Base-by-base conservation (phyloP, 2,113 vertebrate genomes). In the Gallinago paraguaiae region DNA sequence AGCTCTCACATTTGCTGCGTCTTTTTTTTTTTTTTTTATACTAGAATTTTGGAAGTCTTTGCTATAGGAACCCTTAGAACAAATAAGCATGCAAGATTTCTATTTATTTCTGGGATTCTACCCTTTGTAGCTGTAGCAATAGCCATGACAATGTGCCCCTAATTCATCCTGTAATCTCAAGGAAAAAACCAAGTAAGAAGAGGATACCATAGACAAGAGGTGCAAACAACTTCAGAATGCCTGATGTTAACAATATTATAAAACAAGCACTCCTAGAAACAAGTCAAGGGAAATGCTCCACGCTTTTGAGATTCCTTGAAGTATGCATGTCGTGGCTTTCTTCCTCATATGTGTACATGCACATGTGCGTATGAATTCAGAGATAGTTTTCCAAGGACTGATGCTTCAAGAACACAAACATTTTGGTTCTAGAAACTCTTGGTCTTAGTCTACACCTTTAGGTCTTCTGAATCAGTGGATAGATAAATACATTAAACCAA, bases 281-380 rank as follows among this genome's bases (percentile, higher is more conserved):
- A 74, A 71, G 14, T 35, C 51, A 75, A 92, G 30, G n/a, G 14
- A 71, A 86, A 33, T 10, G 16, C 10, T 64, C 75, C 39, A 51
- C 13, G 27, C 30, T 41, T n/a, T 20, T 23, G 30, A 46, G 59
- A 61, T 35, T 82, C 16, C 45, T 79, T 79, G 11, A 46, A 41
- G 13, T 5, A 4, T 2, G 7, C 22, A 22, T n/a, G 19, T n/a
- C 18, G 9, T 8, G 6, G 31, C 6, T 31, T 74, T 54, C 72
- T 25, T 18, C 18, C 31, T 39, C 4, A 0, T 35, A 16, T 5
- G 15, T 3, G 4, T 37, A 6, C 18, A 12, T 28, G 12, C 8
- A 6, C 1, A 0, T 12, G 7, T 48, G 11, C 2, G 0, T 53
- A 7, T 11, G 51, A 78, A 81, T 60, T 8, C 13, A 84, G 30